Evolutionary conservation across 2,797 vertebrate genomes (phyloP).

Genomic region (Sparidentex hasta): DNA sequence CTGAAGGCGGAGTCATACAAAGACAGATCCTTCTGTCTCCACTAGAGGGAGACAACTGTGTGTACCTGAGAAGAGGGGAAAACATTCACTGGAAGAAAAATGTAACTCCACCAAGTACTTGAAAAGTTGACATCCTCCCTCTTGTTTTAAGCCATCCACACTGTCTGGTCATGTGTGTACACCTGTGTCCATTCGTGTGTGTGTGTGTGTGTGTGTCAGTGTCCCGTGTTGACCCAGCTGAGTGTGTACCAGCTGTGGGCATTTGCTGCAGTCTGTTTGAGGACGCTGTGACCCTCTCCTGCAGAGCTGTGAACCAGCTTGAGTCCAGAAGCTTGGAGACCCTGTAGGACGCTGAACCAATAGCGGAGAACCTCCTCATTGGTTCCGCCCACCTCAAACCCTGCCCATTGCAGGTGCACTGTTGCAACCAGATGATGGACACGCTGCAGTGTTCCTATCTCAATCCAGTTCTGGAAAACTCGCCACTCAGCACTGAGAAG

Average conservation of each 20-base stretch:
- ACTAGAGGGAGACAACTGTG: conserved; percentile 71
- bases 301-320: conserved; percentile 78
- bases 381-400: conserved; percentile 85
- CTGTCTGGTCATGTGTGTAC: conserved; percentile 5
- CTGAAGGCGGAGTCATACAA: conserved; percentile 2
- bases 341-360: conserved; percentile 85
- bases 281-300: conserved; percentile 75
- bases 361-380: conserved; percentile 84
- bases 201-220: conserved; percentile 36
- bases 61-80: not conserved
- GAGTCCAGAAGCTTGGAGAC: conserved; percentile 76
- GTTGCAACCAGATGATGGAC: conserved; percentile 84
- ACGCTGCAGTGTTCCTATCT: conserved; percentile 74
- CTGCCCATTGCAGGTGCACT: conserved; percentile 86
- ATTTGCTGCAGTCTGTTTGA: conserved; percentile 68
- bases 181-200: conserved; percentile 5
- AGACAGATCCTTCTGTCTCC: conserved; percentile 50
- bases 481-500: conserved; percentile 86
- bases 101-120: conserved; percentile 3
- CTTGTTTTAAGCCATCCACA: conserved; percentile 8
- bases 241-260: conserved; percentile 85
- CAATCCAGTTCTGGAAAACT: conserved; percentile 86
- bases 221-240: conserved; percentile 83
- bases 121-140: not conserved
- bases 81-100: conserved; percentile 11